Percentiles rank a stretch among this genome's conserved stretches.
Conservation (phyloP, 2,113 vertebrate genomes). For the Dinomys branickii region DNA sequence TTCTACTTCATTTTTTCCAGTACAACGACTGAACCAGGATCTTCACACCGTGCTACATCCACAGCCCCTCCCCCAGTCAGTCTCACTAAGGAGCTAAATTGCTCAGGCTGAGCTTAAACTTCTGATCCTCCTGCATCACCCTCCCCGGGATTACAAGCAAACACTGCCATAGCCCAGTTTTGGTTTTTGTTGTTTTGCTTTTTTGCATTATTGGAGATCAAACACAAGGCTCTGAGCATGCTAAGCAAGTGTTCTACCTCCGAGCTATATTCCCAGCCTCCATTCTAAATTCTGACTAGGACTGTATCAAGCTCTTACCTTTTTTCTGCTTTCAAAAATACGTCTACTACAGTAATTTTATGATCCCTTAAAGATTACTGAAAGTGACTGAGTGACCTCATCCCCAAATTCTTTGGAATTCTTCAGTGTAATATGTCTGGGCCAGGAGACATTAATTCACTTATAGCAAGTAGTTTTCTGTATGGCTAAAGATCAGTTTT, state of each 20-base stretch:
- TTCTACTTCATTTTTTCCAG: not conserved
- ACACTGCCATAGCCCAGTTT: not conserved
- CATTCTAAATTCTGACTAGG: constrained; percentile 5
- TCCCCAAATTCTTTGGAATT: constrained; percentile 43
- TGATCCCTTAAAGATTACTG: constrained; percentile 42
- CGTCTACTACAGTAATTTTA: not conserved
- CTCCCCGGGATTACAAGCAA: not conserved
- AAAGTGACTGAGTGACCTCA: constrained; percentile 47
- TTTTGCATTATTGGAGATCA: not conserved
- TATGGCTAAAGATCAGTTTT: constrained; percentile 17
- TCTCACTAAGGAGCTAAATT: not conserved
- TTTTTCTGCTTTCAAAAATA: constrained; percentile 51
- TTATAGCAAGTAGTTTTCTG: constrained; percentile 46
- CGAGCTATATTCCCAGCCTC: not conserved
- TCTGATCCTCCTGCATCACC: not conserved
- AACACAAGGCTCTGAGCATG: not conserved
- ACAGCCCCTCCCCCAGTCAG: not conserved
- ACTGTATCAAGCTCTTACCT: constrained; percentile 38
- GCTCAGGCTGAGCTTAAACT: not conserved
- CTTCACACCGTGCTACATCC: not conserved
- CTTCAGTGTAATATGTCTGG: not conserved
- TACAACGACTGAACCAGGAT: not conserved
- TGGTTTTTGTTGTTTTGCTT: not conserved
- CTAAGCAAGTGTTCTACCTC: not conserved
- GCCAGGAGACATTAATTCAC: not conserved